Percentiles rank a stretch among this genome's conserved stretches.
Evolutionary conservation across 2,113 vertebrate species (phyloP).

Genomic region (Pseudorasbora parva): DNA sequence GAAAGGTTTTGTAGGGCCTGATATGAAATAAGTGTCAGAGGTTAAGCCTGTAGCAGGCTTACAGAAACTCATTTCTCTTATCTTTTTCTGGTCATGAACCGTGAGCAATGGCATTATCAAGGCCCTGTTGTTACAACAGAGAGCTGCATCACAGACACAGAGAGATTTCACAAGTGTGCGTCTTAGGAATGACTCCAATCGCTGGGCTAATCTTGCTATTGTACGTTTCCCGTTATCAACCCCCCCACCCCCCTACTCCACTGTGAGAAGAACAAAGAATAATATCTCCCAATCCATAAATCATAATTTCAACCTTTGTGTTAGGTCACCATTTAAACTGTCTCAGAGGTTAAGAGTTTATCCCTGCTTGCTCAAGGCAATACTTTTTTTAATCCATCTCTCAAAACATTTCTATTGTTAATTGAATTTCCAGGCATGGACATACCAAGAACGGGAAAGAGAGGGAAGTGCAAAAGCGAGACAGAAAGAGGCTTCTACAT

Average conservation of each 20-base stretch:
- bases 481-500: constrained; percentile 1
- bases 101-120: constrained; percentile 80
- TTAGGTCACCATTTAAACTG: constrained; percentile 63
- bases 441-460: constrained; percentile 8
- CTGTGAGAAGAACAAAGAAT: constrained; percentile 75
- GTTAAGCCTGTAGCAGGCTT: constrained; percentile 77
- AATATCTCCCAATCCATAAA: constrained; percentile 71
- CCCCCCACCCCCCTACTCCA: constrained; percentile 29
- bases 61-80: constrained; percentile 82
- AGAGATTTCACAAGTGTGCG: constrained; percentile 71
- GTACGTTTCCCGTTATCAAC: constrained; percentile 73
- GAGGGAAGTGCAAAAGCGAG: neutral
- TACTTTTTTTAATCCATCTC: neutral
- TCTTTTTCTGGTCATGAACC: constrained; percentile 76
- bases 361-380: constrained; percentile 29
- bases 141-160: constrained; percentile 71
- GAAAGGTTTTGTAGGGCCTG: constrained; percentile 60
- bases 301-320: constrained; percentile 74
- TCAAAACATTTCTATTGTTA: constrained; percentile 44
- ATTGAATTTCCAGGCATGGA: constrained; percentile 38
- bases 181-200: constrained; percentile 72
- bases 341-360: constrained; percentile 57
- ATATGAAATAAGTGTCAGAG: constrained; percentile 77
- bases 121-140: constrained; percentile 73
- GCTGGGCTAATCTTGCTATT: constrained; percentile 74